These are phyloP conservation scores for Hemibagrus wyckioides DNA, from an alignment of 2,113 vertebrate species.

Conservation along the genomic window DNA sequence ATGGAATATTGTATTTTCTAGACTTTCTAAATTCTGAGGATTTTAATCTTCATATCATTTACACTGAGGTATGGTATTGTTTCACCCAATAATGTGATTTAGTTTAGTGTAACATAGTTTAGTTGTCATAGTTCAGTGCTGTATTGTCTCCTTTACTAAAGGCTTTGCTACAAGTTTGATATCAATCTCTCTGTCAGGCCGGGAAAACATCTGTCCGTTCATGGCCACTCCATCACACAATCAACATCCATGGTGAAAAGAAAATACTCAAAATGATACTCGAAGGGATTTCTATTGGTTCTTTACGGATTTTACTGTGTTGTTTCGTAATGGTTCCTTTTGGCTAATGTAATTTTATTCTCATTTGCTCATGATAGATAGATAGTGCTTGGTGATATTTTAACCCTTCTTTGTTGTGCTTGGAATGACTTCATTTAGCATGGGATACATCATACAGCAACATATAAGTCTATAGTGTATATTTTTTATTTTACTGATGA, in stretches of 20 bases:
- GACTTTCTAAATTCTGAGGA: no score
- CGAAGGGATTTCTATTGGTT: neutral
- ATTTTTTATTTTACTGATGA: neutral
- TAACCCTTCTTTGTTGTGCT: neutral
- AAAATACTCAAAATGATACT: neutral
- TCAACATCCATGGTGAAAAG: neutral
- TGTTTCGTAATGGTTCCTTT: neutral
- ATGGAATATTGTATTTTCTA: neutral
- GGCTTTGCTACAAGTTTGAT: neutral
- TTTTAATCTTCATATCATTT: neutral
- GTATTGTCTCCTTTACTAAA: neutral
- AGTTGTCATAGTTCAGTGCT: neutral
- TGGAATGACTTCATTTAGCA: neutral
- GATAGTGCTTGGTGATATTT: neutral
- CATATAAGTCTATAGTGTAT: neutral
- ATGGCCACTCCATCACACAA: no score
- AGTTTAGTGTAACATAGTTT: neutral
- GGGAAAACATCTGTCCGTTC: neutral
- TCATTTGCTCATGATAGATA: neutral
- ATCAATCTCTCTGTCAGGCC: neutral
- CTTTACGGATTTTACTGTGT: neutral
- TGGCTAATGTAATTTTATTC: neutral
- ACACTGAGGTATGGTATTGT: neutral
- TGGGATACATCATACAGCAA: neutral
- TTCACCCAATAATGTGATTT: neutral